These are phyloP conservation scores for Lacanobia oleracea DNA, from an alignment of 2,888 invertebrate genomes.

Conservation along the genomic window DNA sequence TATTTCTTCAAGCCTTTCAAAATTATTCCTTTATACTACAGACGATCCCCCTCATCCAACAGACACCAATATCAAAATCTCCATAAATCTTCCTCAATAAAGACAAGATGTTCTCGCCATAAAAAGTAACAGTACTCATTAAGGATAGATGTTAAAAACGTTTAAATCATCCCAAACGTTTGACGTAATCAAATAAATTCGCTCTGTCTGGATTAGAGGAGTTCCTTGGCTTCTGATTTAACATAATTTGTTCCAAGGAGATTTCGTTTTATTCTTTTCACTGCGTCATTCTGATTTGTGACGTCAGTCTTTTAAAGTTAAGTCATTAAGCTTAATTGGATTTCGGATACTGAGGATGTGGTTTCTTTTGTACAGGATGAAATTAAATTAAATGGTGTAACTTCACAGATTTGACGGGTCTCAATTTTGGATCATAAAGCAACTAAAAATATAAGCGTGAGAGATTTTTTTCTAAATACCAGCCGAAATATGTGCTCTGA, in stretches of 20 bases:
- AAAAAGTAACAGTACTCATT: constrained; percentile 64
- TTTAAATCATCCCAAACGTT: constrained; percentile 74
- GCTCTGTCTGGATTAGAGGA: constrained; percentile 73
- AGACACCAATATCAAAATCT: constrained; percentile 32
- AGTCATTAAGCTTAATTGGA: constrained; percentile 78
- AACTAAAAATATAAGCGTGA: too few species aligned
- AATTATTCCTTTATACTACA: neutral
- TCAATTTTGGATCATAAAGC: neutral
- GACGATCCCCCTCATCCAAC: neutral
- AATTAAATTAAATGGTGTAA: neutral
- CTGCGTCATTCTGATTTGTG: constrained; percentile 69
- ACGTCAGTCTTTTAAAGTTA: constrained; percentile 77
- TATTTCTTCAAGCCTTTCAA: neutral
- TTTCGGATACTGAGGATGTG: constrained; percentile 65
- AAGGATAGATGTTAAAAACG: constrained; percentile 67
- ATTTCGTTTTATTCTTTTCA: constrained; percentile 73
- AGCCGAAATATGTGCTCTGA: too few species aligned
- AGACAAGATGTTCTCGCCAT: constrained; percentile 48
- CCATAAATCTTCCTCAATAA: constrained; percentile 47
- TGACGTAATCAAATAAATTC: constrained; percentile 81
- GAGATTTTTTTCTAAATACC: too few species aligned
- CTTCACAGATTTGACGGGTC: neutral
- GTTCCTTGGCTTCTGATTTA: constrained; percentile 73
- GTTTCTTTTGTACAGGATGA: constrained; percentile 13
- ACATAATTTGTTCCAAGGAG: constrained; percentile 77